These are phyloP conservation scores for Acipenser ruthenus DNA, from an alignment of 2,797 vertebrate species.

Conservation along the genomic window DNA sequence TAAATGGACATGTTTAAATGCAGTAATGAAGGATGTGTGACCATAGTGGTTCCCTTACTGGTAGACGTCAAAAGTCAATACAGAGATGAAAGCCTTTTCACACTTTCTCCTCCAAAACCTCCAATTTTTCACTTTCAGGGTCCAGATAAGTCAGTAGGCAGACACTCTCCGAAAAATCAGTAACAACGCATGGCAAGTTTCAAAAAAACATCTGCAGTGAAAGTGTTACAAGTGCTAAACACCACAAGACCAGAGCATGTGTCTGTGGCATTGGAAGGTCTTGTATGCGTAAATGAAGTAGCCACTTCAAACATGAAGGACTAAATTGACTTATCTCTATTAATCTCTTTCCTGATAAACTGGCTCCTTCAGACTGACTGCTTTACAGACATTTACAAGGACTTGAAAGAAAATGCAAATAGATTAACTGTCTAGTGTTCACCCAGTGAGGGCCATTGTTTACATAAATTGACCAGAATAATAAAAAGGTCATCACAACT, in stretches of 20 bases:
- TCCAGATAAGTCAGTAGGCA: too few species aligned
- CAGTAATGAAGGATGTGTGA: too few species aligned
- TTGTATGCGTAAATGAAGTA: constrained; percentile 62
- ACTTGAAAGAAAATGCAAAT: constrained; percentile 67
- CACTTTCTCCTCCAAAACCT: too few species aligned
- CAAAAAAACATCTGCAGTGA: too few species aligned
- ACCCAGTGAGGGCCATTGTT: constrained; percentile 46
- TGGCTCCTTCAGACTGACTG: constrained; percentile 66
- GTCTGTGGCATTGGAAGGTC: constrained; percentile 51
- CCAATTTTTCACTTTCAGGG: too few species aligned
- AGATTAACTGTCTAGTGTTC: constrained; percentile 54
- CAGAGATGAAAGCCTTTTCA: too few species aligned
- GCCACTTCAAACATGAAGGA: constrained; percentile 81
- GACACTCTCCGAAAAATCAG: too few species aligned
- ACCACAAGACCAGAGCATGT: constrained; percentile 39
- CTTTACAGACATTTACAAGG: constrained; percentile 63
- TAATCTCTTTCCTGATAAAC: constrained; percentile 65
- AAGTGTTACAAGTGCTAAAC: too few species aligned
- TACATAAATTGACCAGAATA: constrained; percentile 40
- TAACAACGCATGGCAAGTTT: too few species aligned
- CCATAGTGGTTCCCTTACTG: too few species aligned
- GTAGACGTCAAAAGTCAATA: too few species aligned
- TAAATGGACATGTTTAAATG: too few species aligned
- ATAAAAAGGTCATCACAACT: not conserved
- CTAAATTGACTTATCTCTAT: constrained; percentile 79